phyloP scores from a whole-genome alignment of 2,113 vertebrate genomes.

The Crotalus tigris region DNA sequence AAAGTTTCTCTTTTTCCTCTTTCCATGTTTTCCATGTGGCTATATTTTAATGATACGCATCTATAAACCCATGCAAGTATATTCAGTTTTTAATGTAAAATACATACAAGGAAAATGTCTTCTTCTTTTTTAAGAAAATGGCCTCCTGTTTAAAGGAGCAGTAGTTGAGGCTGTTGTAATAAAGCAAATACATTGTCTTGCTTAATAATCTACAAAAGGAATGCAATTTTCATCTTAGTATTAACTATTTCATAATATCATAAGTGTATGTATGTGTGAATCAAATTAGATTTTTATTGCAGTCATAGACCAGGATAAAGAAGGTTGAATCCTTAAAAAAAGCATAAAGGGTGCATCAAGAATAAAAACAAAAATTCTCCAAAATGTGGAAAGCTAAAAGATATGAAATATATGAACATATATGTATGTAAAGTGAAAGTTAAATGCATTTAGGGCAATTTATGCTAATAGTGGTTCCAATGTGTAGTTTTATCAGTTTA shows the following conservation, averaged over 20 bases:
- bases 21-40: neutral
- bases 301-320: neutral
- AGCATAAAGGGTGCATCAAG: neutral
- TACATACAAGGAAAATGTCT: neutral
- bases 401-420: neutral
- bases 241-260: neutral
- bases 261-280: neutral
- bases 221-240: neutral
- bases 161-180: neutral
- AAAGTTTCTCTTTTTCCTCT: neutral
- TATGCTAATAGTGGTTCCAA: neutral
- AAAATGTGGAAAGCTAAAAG: neutral
- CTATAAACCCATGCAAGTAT: neutral
- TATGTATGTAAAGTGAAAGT: neutral
- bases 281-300: neutral
- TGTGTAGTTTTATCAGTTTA: conserved; percentile 16
- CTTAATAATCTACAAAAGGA: neutral
- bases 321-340: neutral
- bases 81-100: neutral
- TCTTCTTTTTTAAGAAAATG: neutral
- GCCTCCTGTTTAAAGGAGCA: neutral
- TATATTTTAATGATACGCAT: neutral
- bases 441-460: neutral
- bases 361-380: neutral
- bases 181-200: neutral